Evolutionary conservation across 1,140 invertebrate genomes (phyloP).

Genomic region (Zaprionus tsacasi): DNA sequence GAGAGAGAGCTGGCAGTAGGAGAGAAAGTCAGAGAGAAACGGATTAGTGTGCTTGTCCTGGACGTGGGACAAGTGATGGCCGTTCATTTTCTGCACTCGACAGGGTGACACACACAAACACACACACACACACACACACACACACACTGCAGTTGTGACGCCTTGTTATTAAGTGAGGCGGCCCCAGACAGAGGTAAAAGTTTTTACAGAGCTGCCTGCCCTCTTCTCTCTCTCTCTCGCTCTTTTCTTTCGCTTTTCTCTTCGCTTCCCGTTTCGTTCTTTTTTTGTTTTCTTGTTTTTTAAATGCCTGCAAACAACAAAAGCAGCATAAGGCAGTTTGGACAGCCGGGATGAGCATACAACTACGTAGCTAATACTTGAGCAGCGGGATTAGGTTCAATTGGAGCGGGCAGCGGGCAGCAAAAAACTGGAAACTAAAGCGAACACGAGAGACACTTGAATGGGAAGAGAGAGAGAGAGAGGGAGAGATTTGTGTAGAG

Average conservation of each 20-base stretch:
- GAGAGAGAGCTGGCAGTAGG: background rate
- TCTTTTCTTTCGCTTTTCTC: background rate
- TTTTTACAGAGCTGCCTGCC: slow-evolving; percentile 66
- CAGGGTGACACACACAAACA: slow-evolving; percentile 45
- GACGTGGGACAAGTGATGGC: slow-evolving; percentile 41
- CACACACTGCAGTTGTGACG: slow-evolving; percentile 42
- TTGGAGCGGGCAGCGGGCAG: slow-evolving; percentile 59
- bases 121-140: slow-evolving; percentile 15
- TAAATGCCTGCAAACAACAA: slow-evolving; percentile 80
- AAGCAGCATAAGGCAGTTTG: slow-evolving; percentile 81
- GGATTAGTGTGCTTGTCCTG: slow-evolving; percentile 72
- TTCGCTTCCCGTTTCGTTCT: slow-evolving; percentile 2
- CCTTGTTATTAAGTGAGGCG: slow-evolving; percentile 69
- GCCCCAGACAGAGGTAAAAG: slow-evolving; percentile 61
- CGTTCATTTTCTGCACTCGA: slow-evolving; percentile 54
- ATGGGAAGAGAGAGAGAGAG: slow-evolving; percentile 31
- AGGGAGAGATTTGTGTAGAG: slow-evolving; percentile 3
- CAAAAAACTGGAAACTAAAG: slow-evolving; percentile 55
- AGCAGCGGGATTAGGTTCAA: slow-evolving; percentile 82
- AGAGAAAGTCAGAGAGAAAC: slow-evolving; percentile 51
- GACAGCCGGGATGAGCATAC: slow-evolving; percentile 78
- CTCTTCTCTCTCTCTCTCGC: background rate
- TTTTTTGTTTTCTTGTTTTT: slow-evolving; percentile 51
- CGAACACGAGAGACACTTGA: slow-evolving; percentile 15
- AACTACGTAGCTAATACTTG: slow-evolving; percentile 82